Evolutionary conservation across 2,113 vertebrate genomes (phyloP).

Genomic region (Gallinago paraguaiae): DNA sequence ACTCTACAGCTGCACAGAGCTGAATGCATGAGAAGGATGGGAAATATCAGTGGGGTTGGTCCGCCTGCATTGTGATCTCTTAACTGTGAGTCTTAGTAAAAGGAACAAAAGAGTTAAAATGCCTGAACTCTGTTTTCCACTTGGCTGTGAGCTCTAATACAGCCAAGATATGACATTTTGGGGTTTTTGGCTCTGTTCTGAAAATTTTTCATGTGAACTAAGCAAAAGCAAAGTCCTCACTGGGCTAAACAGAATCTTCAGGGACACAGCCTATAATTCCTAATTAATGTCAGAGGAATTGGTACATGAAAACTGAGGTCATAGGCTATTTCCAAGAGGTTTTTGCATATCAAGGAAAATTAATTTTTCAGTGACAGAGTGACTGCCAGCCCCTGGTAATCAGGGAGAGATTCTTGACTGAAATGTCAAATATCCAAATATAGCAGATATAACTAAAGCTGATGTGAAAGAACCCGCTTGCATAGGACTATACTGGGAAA

Average conservation of each 20-base stretch:
- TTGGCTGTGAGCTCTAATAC: not conserved
- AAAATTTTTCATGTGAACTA: not conserved
- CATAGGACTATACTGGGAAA: not conserved
- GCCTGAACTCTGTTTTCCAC: not conserved
- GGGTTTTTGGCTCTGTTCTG: not conserved
- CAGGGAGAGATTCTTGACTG: not conserved
- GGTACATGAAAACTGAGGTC: not conserved
- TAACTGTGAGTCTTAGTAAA: not conserved
- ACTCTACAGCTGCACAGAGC: not conserved
- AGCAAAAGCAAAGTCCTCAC: not conserved
- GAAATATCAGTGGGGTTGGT: not conserved
- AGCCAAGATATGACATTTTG: not conserved
- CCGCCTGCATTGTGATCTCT: not conserved
- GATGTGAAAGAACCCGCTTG: not conserved
- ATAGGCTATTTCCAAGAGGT: not conserved
- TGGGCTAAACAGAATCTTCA: not conserved
- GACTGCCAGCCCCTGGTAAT: not conserved
- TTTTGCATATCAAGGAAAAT: not conserved
- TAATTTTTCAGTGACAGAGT: not conserved
- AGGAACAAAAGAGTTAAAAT: not conserved
- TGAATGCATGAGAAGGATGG: not conserved
- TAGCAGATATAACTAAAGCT: not conserved
- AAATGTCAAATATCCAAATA: not conserved
- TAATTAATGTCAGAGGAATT: slow-evolving; percentile 28
- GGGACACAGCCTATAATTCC: not conserved